A percentile compares a stretch with the other conserved stretches of the same genome.
phyloP scores from a whole-genome alignment of 2,888 invertebrate genomes.

The Myopa tessellatipennis region DNA sequence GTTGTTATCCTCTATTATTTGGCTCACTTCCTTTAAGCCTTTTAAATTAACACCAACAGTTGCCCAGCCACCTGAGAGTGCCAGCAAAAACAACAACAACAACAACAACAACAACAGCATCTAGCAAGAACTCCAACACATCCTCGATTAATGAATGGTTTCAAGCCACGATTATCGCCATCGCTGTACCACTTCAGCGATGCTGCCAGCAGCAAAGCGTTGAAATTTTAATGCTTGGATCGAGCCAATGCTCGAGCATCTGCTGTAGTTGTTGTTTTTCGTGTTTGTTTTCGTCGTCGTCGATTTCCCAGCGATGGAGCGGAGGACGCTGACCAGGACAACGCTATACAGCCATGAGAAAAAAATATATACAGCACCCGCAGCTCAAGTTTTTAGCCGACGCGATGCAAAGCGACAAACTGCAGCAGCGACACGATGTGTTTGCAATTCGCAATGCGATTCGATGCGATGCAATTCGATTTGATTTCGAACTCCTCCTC shows the following conservation, averaged over 20 bases:
- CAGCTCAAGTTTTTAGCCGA: neutral
- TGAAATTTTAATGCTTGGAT: neutral
- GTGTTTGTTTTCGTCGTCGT: neutral
- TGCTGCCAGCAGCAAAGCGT: too few species aligned
- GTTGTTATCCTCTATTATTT: neutral
- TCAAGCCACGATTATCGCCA: neutral
- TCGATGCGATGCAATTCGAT: too few species aligned
- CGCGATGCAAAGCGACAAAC: neutral
- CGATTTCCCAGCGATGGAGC: neutral
- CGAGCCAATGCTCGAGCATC: too few species aligned
- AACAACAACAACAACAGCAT: neutral
- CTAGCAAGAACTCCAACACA: conserved; percentile 2
- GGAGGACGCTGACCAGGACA: neutral
- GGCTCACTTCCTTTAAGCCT: too few species aligned
- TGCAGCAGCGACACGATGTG: neutral
- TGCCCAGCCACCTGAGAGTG: too few species aligned
- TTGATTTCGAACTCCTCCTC: too few species aligned
- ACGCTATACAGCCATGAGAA: neutral
- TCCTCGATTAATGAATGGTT: neutral
- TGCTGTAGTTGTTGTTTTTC: neutral
- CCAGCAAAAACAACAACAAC: neutral
- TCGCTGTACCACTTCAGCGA: neutral
- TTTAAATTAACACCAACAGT: conserved; percentile 8
- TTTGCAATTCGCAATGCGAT: too few species aligned
- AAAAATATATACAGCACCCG: neutral